Evolutionary conservation across 2,888 invertebrate species (phyloP).

Genomic region (Trilocha varians): DNA sequence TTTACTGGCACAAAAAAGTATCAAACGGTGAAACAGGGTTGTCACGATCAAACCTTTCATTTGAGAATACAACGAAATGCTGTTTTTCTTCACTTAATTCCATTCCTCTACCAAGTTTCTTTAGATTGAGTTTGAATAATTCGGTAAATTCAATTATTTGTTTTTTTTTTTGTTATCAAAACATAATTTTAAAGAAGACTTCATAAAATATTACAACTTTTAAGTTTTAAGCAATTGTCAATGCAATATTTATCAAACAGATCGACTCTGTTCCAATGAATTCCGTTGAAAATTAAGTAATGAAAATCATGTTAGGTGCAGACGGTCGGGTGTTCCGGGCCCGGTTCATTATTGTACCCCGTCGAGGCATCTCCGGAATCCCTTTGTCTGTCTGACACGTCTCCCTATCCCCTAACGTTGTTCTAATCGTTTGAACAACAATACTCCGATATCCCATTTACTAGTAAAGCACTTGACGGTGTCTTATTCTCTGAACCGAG

Average conservation of each 20-base stretch:
- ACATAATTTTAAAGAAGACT: too few species aligned
- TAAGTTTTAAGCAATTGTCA: too few species aligned
- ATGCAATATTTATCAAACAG: too few species aligned
- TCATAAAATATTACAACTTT: too few species aligned
- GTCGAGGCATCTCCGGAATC: slow-evolving; percentile 35
- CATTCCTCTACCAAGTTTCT: neutral
- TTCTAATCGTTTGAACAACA: slow-evolving; percentile 33
- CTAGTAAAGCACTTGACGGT: slow-evolving; percentile 16
- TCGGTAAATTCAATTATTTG: too few species aligned
- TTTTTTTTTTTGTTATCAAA: too few species aligned
- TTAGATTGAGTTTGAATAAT: too few species aligned
- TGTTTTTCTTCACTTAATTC: neutral
- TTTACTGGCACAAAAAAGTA: slow-evolving; percentile 41
- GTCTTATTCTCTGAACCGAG: too few species aligned
- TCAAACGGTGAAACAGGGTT: slow-evolving; percentile 39
- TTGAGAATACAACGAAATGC: too few species aligned
- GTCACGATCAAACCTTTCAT: slow-evolving; percentile 26
- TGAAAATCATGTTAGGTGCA: slow-evolving; percentile 13
- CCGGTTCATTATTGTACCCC: slow-evolving; percentile 44
- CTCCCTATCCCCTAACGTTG: slow-evolving; percentile 31
- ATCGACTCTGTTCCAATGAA: slow-evolving; percentile 8
- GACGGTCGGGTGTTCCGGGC: slow-evolving; percentile 38
- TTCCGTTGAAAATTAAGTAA: slow-evolving; percentile 1
- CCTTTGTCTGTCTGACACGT: slow-evolving; percentile 50
- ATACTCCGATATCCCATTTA: slow-evolving; percentile 21